Conservation (phyloP, 2,113 vertebrate genomes). For the Rhadina sibilatrix region DNA sequence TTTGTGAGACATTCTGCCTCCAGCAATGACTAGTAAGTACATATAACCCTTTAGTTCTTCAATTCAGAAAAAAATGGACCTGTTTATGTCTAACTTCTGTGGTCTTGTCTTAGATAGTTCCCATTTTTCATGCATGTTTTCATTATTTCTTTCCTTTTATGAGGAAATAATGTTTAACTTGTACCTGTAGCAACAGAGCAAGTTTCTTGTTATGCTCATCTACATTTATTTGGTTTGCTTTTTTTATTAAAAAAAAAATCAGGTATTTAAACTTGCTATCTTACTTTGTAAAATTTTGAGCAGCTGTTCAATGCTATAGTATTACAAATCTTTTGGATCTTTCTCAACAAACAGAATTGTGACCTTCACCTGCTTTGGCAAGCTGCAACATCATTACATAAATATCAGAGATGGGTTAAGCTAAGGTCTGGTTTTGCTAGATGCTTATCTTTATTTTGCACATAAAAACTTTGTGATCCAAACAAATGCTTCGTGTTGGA, state of each 20-base stretch:
- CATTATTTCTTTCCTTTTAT: background rate
- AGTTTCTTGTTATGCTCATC: background rate
- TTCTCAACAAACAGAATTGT: background rate
- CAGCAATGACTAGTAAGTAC: background rate
- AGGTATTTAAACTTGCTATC: background rate
- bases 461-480: background rate
- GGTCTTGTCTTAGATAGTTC: background rate
- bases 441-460: constrained; percentile 46
- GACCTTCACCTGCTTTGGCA: constrained; percentile 27
- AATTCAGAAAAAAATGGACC: background rate
- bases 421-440: constrained; percentile 35
- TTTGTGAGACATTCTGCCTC: background rate
- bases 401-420: constrained; percentile 13
- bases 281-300: background rate
- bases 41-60: background rate
- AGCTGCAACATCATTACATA: background rate
- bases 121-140: background rate
- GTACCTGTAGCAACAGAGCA: background rate
- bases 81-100: background rate
- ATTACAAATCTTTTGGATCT: background rate
- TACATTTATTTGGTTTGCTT: background rate
- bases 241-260: background rate
- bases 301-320: background rate
- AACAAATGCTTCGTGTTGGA: constrained; percentile 37
- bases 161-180: background rate